Base-by-base conservation (phyloP, 2,888 invertebrate genomes). In the Drosophila hamatofila region DNA sequence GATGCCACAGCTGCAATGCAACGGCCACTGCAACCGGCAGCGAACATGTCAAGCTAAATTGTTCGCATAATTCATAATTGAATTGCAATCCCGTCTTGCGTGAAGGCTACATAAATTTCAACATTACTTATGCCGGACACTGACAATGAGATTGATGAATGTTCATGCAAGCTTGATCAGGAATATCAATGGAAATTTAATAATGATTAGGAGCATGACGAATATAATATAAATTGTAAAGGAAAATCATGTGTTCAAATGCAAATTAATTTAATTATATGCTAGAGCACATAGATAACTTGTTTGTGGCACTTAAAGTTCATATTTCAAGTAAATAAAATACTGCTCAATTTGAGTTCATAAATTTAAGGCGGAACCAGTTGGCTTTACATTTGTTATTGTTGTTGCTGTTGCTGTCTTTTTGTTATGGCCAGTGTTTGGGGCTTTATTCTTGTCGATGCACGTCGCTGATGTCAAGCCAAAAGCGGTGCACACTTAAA, bases 1-100 rank as follows among this genome's bases (percentile, higher is more conserved):
- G 35, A 27, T 27, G 27, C 48, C 48, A n/a, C 6, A 23, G 25
- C 33, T 21, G 41, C 39, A 16, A 12, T 1, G 25, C 48, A 12
- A 62, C 67, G 37, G 18, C 25, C 52, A 39, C 35, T 37, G 25
- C 48, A 9, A 62, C 68, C 67, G 51, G 63, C 64, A 56, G 64
- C 68, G 67, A 67, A 61, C 84, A 86, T 82, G 70, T 72, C 72
- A 80, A 59, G 58, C 71, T 65, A 75, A 80, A 89, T 85, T 75
- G 88, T 72, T 88, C 72, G 74, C 78, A 85, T 85, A 88, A 88
- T 85, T 85, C 83, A 85, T 89, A 89, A 85, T 89, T 89, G 86
- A 84, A 84, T 78, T 83, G 84, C 81, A 65, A 68, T 63, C 65
- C 79, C 59, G 65, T 48, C 21, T 54, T 57, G 62, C 39, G 57